Evolutionary conservation across 1,140 invertebrate genomes (phyloP).

Genomic region (Leguminivora glycinivorella): DNA sequence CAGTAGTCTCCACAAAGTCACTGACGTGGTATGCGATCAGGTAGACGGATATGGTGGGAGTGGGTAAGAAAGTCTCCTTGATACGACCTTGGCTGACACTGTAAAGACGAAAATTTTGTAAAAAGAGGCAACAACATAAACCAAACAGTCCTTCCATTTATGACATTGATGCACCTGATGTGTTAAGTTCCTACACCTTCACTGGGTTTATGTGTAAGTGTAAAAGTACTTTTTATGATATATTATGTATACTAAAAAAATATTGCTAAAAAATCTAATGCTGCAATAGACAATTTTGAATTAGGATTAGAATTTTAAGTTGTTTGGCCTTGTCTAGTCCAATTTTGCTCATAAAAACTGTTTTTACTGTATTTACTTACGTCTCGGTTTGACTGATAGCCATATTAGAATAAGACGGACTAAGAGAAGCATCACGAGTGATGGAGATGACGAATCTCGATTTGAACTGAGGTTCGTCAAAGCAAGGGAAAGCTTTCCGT

Average conservation of each 20-base stretch:
- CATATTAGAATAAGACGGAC: conserved; percentile 69
- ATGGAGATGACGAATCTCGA: conserved; percentile 83
- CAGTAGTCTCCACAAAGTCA: conserved; percentile 81
- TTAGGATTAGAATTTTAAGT: too few relatives aligned
- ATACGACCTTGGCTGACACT: conserved; percentile 47
- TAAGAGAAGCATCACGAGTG: conserved; percentile 51
- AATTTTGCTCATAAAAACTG: too few relatives aligned
- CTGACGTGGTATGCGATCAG: conserved; percentile 91
- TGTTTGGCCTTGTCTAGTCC: too few relatives aligned
- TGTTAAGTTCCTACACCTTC: too few relatives aligned
- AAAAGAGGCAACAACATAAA: conserved; percentile 8
- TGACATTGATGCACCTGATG: too few relatives aligned
- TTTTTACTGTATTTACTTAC: conserved; percentile 52
- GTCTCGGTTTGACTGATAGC: conserved; percentile 46
- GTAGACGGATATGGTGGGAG: conserved; percentile 91
- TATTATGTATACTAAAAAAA: too few relatives aligned
- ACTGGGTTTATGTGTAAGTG: too few relatives aligned
- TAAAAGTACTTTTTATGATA: too few relatives aligned
- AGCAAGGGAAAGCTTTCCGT: conserved; percentile 91
- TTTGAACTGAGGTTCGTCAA: conserved; percentile 93
- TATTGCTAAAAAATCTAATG: too few relatives aligned
- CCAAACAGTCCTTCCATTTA: too few relatives aligned
- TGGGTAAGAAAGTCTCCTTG: conserved; percentile 69
- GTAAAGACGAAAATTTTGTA: too few relatives aligned
- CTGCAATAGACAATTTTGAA: too few relatives aligned